phyloP scores from a whole-genome alignment of 2,797 vertebrate species.

The Poeciliopsis turneri region DNA sequence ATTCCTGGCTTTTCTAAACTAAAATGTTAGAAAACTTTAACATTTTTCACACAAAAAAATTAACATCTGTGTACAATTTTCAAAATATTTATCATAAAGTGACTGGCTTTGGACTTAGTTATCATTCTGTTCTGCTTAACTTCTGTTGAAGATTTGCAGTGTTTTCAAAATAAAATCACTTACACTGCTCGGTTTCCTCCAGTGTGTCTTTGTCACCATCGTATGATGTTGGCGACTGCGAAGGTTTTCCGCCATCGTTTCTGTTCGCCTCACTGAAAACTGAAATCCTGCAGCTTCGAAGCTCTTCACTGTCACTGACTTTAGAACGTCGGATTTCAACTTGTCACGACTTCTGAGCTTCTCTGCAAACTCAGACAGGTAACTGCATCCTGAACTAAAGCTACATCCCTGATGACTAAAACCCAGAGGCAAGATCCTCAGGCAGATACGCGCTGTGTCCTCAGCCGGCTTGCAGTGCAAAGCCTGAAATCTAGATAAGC shows the following conservation, averaged over 20 bases:
- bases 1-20: conserved; percentile 15
- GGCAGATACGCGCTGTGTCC: conserved; percentile 37
- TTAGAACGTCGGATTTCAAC: conserved; percentile 36
- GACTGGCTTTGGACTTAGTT: not conserved
- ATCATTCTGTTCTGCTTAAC: not conserved
- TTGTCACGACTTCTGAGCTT: conserved; percentile 18
- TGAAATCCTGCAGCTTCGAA: conserved; percentile 28
- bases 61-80: not conserved
- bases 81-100: not conserved
- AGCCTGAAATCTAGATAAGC: conserved; percentile 14
- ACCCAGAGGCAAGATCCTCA: conserved; percentile 29
- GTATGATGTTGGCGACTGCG: conserved; percentile 35
- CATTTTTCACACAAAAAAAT: not conserved
- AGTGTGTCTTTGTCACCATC: conserved; percentile 61
- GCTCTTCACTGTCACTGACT: conserved; percentile 14
- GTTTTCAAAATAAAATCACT: conserved; percentile 64
- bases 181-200: conserved; percentile 72
- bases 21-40: not conserved
- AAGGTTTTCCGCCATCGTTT: conserved; percentile 66
- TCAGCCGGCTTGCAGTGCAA: conserved; percentile 48
- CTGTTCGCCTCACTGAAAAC: conserved; percentile 15
- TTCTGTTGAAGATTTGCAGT: conserved; percentile 2
- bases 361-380: conserved; percentile 13
- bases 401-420: conserved; percentile 32
- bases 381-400: conserved; percentile 27